Base-by-base conservation (phyloP, 2,113 vertebrate species). In the Muntiacus muntjak region DNA sequence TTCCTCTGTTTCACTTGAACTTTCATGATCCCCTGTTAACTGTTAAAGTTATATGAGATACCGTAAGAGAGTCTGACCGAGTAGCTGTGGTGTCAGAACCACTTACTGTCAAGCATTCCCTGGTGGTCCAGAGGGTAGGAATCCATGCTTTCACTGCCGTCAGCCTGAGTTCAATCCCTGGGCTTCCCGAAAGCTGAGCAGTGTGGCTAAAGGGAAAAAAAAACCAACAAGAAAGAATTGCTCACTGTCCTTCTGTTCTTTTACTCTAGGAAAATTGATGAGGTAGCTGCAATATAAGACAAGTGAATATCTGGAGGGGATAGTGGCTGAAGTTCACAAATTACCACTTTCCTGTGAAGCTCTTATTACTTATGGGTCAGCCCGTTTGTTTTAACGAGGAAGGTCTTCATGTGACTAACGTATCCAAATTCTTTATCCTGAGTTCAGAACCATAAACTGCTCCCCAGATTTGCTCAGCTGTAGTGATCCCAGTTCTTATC, bases 131-230 rank as follows among this genome's bases (percentile, higher is more conserved):
- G 4, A 23, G n/a, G 19, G 67, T 36, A 71, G 67, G 19, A 12
- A 8, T 12, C 67, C 0, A 2, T 71, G n/a, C n/a, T 71, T 71
- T 71, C 67, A 71, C 67, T 40, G 19, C n/a, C 0, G 0, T 40
- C 0, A 0, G 1, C 1, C n/a, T 12, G 9, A 19, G 19, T 71
- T 71, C 67, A 71, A 23, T 23, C 19, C 19, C 67, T 36, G 67
- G n/a, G 36, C 67, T 71, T 71, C 33, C n/a, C 1, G 0, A 5
- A 71, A 36, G 3, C n/a, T 0, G 0, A 71, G 19, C 0, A 0
- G n/a, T 71, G 19, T 71, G 33, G 19, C 67, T 36, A 36, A 71
- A 71, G 8, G 47, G 47, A 47, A 23, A 10, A 21, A 67, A n/a
- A 21, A 36, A 19, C 4, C n/a, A n/a, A n/a, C n/a, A n/a, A n/a